These are phyloP conservation scores for Clytia hemisphaerica DNA, from an alignment of 30 jellyfish, hydroid and myxozoan species.

Conservation along the genomic window DNA sequence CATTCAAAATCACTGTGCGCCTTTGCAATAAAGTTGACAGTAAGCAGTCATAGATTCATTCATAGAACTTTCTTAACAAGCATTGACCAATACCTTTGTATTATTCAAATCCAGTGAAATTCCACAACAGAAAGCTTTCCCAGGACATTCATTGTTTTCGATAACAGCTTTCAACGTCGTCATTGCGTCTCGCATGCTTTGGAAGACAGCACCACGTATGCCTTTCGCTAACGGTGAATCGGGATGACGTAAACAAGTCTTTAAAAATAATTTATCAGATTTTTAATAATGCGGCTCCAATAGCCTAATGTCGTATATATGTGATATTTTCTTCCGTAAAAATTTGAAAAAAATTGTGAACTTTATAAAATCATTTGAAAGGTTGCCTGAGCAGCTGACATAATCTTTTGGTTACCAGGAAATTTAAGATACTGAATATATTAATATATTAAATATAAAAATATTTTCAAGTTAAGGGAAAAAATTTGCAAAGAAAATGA, in stretches of 20 bases:
- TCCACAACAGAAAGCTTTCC: constrained; percentile 30
- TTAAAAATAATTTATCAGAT: background rate
- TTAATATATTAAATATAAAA: background rate
- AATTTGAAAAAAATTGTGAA: too few species aligned
- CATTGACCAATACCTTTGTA: constrained; percentile 14
- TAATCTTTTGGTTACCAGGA: too few species aligned
- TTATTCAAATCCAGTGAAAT: constrained; percentile 8
- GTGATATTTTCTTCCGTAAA: too few species aligned
- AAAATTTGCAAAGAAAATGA: background rate
- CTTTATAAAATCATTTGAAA: too few species aligned
- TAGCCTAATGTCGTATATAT: too few species aligned
- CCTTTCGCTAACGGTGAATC: constrained; percentile 94
- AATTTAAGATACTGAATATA: background rate
- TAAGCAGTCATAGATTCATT: too few species aligned
- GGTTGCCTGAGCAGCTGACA: too few species aligned
- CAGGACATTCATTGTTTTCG: constrained; percentile 54
- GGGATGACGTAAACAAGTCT: constrained; percentile 97
- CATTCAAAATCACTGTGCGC: too few species aligned
- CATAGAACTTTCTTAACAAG: too few species aligned
- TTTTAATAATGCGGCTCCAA: too few species aligned
- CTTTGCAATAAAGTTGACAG: too few species aligned
- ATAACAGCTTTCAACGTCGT: constrained; percentile 48
- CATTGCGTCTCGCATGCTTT: constrained; percentile 90
- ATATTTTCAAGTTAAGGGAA: background rate
- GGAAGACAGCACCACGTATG: constrained; percentile 72